phyloP scores from a whole-genome alignment of 2,113 vertebrate species.

The Propithecus coquereli region DNA sequence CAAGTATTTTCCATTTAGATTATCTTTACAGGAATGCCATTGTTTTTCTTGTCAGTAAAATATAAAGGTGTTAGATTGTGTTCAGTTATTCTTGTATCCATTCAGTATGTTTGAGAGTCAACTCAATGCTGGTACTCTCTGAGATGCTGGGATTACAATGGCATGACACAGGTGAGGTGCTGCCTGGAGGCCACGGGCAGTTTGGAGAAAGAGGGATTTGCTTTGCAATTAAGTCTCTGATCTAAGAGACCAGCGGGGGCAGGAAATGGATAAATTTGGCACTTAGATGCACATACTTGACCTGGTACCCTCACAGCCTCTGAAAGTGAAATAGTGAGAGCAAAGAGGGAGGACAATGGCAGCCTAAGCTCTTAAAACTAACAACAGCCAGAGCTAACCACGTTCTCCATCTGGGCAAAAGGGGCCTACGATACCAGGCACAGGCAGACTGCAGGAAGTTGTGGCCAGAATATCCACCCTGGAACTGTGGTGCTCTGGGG shows the following conservation, averaged over 20 bases:
- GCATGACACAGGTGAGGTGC: background rate
- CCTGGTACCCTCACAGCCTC: background rate
- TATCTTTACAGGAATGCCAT: background rate
- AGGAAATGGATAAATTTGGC: background rate
- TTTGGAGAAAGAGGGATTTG: background rate
- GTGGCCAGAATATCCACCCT: background rate
- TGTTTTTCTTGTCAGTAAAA: background rate
- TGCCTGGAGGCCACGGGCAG: background rate
- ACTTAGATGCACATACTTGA: background rate
- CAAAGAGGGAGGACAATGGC: background rate
- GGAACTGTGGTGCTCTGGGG: background rate
- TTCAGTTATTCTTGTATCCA: background rate
- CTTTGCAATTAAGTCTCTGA: background rate
- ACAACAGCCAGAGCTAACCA: rapidly evolving
- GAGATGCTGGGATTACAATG: background rate
- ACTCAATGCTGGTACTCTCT: background rate
- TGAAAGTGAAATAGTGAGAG: background rate
- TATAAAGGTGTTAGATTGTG: background rate
- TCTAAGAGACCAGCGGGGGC: background rate
- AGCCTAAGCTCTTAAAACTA: background rate
- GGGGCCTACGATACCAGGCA: background rate
- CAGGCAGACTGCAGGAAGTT: rapidly evolving
- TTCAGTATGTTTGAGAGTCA: background rate
- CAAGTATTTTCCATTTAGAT: background rate
- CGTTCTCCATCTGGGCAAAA: background rate